A percentile compares a stretch with the other conserved stretches of the same genome.
phyloP scores from a whole-genome alignment of 2,888 invertebrate species.

The Platycheirus rosarum region DNA sequence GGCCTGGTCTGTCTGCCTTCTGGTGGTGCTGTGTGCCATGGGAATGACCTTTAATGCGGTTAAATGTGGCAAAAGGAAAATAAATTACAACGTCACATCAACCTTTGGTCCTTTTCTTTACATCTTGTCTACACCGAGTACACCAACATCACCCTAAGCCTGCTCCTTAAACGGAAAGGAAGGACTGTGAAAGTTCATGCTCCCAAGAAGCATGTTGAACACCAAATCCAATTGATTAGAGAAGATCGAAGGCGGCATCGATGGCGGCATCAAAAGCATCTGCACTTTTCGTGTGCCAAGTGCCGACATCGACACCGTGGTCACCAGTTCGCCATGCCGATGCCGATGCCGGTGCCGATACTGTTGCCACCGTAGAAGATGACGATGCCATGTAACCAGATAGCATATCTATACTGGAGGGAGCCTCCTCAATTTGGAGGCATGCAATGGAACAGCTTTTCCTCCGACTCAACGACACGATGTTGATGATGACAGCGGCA shows the following conservation, averaged over 20 bases:
- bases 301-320: conserved; percentile 45
- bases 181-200: conserved; percentile 61
- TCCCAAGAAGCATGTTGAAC: conserved; percentile 72
- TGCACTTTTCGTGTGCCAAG: conserved; percentile 55
- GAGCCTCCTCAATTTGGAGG: conserved; percentile 17
- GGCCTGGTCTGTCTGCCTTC: no score
- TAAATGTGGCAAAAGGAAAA: conserved; percentile 59
- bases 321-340: conserved; percentile 1
- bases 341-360: conserved; percentile 9
- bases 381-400: conserved; percentile 62
- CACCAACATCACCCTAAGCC: conserved; percentile 5
- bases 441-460: conserved; percentile 61
- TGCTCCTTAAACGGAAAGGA: conserved; percentile 2
- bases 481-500: conserved; percentile 29
- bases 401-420: conserved; percentile 53
- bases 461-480: conserved; percentile 13
- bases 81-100: conserved; percentile 56
- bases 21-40: conserved; percentile 28
- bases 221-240: conserved; percentile 71
- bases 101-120: conserved; percentile 54
- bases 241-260: conserved; percentile 63
- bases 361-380: conserved; percentile 25
- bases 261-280: conserved; percentile 54
- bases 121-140: conserved; percentile 40
- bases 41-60: conserved; percentile 71